A percentile compares a stretch with the other conserved stretches of the same genome.
phyloP scores from a whole-genome alignment of 1,140 invertebrate species.

The Caenorhabditis briggsae region DNA sequence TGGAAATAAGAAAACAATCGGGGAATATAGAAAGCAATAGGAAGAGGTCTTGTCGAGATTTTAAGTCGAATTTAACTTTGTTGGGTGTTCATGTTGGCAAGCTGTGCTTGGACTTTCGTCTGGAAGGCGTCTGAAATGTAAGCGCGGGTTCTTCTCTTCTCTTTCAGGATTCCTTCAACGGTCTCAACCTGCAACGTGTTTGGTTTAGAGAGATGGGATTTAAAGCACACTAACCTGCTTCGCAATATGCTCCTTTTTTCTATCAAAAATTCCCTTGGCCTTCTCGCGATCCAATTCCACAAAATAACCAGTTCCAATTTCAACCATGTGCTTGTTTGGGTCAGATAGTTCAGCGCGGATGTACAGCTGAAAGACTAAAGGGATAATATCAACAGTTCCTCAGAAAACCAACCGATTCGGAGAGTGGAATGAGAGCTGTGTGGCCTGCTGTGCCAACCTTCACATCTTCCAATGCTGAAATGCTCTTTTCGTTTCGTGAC shows the following conservation, averaged over 20 bases:
- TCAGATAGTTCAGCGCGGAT: slow-evolving; percentile 69
- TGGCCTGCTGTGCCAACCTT: slow-evolving; percentile 60
- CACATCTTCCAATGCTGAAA: slow-evolving; percentile 34
- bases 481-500: slow-evolving; percentile 56
- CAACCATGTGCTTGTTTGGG: slow-evolving; percentile 69
- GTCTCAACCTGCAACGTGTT: slow-evolving; percentile 67
- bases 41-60: slow-evolving; percentile 7
- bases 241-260: slow-evolving; percentile 62
- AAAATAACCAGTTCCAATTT: slow-evolving; percentile 75
- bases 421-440: slow-evolving; percentile 70
- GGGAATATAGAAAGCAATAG: background rate
- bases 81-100: slow-evolving; percentile 52
- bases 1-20: background rate
- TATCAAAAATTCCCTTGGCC: slow-evolving; percentile 72
- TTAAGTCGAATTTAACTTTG: background rate
- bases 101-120: slow-evolving; percentile 68
- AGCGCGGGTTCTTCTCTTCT: slow-evolving; percentile 69
- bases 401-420: slow-evolving; percentile 68
- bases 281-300: slow-evolving; percentile 72
- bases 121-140: slow-evolving; percentile 69
- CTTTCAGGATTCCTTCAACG: slow-evolving; percentile 67
- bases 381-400: background rate
- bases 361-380: slow-evolving; percentile 66
- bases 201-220: slow-evolving; percentile 49
- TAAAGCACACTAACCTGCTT: slow-evolving; percentile 57